Evolutionary conservation across 2,888 invertebrate species (phyloP).

Genomic region (Elysia crispata): DNA sequence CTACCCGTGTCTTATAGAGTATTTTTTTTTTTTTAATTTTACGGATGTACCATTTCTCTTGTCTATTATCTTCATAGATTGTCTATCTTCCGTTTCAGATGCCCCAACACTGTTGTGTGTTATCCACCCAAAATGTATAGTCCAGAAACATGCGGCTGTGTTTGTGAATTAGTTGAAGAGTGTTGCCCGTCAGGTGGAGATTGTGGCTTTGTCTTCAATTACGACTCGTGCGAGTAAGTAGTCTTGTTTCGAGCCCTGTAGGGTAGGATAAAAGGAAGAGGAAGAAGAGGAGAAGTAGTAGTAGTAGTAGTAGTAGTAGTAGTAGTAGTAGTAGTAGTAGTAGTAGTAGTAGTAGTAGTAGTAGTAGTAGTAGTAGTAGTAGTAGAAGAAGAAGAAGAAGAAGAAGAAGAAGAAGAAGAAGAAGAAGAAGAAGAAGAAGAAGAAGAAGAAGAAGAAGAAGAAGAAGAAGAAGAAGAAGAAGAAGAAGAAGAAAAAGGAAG

Average conservation of each 20-base stretch:
- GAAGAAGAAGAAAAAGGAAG: conserved; percentile 1
- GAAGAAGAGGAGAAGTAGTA: too few species aligned
- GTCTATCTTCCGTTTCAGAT: too few species aligned
- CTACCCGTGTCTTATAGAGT: too few species aligned
- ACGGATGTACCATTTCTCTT: too few species aligned
- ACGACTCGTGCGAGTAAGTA: conserved; percentile 37
- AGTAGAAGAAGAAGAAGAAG: too few species aligned
- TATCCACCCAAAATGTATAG: conserved; percentile 58
- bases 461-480: conserved; percentile 9
- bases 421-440: too few species aligned
- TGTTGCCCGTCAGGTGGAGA: background rate
- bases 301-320: too few species aligned
- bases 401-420: too few species aligned
- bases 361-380: conserved; percentile 9
- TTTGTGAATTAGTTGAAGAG: conserved; percentile 53
- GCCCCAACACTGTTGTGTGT: conserved; percentile 44
- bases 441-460: conserved; percentile 9
- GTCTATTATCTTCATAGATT: too few species aligned
- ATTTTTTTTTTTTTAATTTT: too few species aligned
- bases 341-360: conserved; percentile 9
- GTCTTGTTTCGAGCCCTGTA: too few species aligned
- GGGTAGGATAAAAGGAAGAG: too few species aligned
- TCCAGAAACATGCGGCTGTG: conserved; percentile 61
- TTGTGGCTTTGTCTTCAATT: conserved; percentile 2
- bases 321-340: conserved; percentile 9